These are phyloP conservation scores for Hedya salicella DNA, from an alignment of 2,888 invertebrate genomes.

Conservation along the genomic window DNA sequence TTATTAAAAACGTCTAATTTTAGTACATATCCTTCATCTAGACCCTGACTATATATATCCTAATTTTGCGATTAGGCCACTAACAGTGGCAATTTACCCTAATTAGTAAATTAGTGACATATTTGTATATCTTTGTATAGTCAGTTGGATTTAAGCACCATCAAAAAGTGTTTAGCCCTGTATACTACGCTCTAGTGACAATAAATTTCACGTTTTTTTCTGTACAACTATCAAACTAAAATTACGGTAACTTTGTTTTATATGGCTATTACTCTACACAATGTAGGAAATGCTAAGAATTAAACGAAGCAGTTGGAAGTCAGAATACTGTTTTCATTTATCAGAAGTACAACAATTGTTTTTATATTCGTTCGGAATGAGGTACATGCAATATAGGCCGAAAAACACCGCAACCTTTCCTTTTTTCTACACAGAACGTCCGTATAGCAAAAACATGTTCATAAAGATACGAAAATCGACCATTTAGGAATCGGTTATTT, in stretches of 20 bases:
- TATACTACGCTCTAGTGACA: constrained; percentile 7
- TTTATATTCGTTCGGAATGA: not conserved
- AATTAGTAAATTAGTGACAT: not conserved
- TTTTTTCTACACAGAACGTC: not conserved
- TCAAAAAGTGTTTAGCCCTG: constrained; percentile 28
- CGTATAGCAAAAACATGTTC: too few species aligned
- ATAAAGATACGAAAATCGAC: too few species aligned
- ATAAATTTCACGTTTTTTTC: not conserved
- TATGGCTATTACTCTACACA: not conserved
- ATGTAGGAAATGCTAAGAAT: not conserved
- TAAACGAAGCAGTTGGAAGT: constrained; percentile 4
- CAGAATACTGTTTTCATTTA: not conserved
- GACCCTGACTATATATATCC: too few species aligned
- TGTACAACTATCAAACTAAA: not conserved
- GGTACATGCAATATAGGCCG: not conserved
- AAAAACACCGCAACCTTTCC: not conserved
- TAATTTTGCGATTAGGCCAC: too few species aligned
- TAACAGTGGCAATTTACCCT: too few species aligned
- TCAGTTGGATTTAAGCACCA: constrained; percentile 30
- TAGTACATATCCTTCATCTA: too few species aligned
- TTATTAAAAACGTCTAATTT: too few species aligned
- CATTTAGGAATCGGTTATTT: too few species aligned
- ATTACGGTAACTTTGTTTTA: constrained; percentile 18
- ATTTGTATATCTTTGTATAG: not conserved
- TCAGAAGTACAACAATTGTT: not conserved